Evolutionary conservation across 2,113 vertebrate genomes (phyloP).

Genomic region (Neopipo cinnamomea): DNA sequence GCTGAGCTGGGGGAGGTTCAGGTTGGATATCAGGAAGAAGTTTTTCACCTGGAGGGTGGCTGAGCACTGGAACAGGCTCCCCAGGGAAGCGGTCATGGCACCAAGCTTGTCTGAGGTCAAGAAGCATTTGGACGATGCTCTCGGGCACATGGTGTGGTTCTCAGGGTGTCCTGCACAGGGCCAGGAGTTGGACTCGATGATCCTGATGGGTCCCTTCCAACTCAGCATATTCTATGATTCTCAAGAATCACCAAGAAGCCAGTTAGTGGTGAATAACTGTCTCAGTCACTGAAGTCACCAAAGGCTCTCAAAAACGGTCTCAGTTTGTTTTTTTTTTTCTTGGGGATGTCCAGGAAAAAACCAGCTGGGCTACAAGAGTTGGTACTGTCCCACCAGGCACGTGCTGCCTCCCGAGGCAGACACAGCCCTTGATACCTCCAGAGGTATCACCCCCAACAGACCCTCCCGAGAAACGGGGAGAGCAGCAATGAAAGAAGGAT

Average conservation of each 20-base stretch:
- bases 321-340: not conserved
- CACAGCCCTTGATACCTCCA: not conserved
- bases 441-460: accelerated
- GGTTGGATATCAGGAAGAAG: not conserved
- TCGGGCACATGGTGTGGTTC: not conserved
- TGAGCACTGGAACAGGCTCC: not conserved
- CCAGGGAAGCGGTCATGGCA: not conserved
- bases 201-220: not conserved
- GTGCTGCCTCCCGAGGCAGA: not conserved
- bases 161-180: not conserved
- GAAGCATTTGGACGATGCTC: not conserved
- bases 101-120: not conserved
- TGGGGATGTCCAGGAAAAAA: not conserved
- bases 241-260: not conserved
- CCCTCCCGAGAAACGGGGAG: not conserved
- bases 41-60: not conserved
- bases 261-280: not conserved
- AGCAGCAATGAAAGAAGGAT: not conserved
- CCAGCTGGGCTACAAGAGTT: not conserved
- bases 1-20: not conserved
- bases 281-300: not conserved
- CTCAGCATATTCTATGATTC: not conserved
- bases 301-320: not conserved
- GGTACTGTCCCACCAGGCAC: accelerated
- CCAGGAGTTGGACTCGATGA: not conserved